A percentile compares a stretch with the other conserved stretches of the same genome.
phyloP scores from a whole-genome alignment of 2,797 vertebrate species.

The Lutjanus campechanus region DNA sequence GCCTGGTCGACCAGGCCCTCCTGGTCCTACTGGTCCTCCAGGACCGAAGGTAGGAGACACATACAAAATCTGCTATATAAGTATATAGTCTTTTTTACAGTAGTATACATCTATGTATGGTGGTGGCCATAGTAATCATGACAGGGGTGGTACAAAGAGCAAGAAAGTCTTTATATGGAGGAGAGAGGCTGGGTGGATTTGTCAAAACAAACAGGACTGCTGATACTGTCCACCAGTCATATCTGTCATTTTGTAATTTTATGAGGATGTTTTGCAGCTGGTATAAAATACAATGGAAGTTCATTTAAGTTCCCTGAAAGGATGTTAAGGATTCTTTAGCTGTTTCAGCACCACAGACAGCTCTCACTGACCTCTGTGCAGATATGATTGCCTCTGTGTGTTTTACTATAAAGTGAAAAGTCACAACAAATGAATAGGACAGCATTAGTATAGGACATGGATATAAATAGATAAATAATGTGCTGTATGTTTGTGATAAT shows the following conservation, averaged over 20 bases:
- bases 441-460: background rate
- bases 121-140: too few species aligned
- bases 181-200: too few species aligned
- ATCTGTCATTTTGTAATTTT: too few species aligned
- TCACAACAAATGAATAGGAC: background rate
- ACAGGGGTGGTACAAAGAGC: too few species aligned
- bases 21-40: slow-evolving; percentile 65
- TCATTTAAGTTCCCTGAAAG: background rate
- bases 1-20: slow-evolving; percentile 65
- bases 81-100: too few species aligned
- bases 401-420: slow-evolving; percentile 3
- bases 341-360: slow-evolving; percentile 25
- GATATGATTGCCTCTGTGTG: background rate
- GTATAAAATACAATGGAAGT: background rate
- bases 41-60: slow-evolving; percentile 72
- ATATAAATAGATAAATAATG: background rate
- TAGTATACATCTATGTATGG: background rate
- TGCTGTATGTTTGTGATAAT: slow-evolving; percentile 12
- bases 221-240: too few species aligned
- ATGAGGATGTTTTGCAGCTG: too few species aligned
- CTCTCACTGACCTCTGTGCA: background rate
- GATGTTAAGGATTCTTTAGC: slow-evolving; percentile 6
- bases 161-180: too few species aligned
- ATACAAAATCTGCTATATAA: background rate
- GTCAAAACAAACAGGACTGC: too few species aligned